Conservation (phyloP, 2,113 vertebrate species). For the Stegostoma tigrinum region DNA sequence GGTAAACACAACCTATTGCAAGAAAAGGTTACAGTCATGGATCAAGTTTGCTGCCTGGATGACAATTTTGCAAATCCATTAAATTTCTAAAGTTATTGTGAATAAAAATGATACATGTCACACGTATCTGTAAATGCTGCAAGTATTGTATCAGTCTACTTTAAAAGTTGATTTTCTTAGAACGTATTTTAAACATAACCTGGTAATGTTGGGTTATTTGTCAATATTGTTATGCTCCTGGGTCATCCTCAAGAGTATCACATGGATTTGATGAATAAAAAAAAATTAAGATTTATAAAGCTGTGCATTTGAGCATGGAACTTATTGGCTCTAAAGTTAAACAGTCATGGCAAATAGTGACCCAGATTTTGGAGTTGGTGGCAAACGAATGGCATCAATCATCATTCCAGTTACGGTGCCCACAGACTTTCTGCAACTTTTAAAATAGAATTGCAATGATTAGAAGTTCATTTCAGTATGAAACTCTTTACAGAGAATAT, state of each 20-base stretch:
- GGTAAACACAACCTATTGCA: not conserved
- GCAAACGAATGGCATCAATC: no score
- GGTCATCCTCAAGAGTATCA: not conserved
- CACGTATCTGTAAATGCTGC: not conserved
- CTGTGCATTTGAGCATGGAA: not conserved
- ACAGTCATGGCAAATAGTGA: not conserved
- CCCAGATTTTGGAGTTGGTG: no score
- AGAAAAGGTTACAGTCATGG: not conserved
- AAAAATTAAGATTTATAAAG: not conserved
- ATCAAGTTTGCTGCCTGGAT: not conserved
- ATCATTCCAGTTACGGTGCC: no score
- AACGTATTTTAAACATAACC: not conserved
- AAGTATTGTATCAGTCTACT: not conserved
- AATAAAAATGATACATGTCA: not conserved
- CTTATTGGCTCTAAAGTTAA: not conserved
- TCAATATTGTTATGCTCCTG: not conserved
- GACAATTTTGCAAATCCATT: not conserved
- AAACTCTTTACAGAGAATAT: no score
- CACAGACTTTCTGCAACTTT: no score
- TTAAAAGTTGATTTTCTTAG: not conserved
- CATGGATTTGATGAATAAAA: not conserved
- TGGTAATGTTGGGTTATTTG: not conserved
- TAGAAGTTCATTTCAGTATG: no score
- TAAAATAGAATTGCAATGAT: no score
- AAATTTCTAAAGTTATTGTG: not conserved